Evolutionary conservation across 2,888 invertebrate genomes (phyloP).

Genomic region (Chrysina gloriosa): DNA sequence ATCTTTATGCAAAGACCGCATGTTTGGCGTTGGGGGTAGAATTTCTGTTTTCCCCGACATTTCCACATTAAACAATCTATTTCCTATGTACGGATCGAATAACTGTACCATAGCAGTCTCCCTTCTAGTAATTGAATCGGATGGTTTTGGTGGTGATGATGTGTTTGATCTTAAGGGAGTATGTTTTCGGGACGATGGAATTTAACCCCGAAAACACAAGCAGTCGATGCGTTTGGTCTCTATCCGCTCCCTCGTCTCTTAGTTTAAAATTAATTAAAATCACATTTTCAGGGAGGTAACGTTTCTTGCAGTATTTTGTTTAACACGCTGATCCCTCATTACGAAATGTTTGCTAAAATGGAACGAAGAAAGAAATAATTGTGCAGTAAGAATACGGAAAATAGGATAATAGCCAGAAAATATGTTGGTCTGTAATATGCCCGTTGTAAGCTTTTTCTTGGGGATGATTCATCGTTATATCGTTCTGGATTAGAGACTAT

Average conservation of each 20-base stretch:
- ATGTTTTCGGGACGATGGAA: constrained; percentile 11
- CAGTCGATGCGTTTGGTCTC: neutral
- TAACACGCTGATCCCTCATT: no score
- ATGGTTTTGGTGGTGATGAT: constrained; percentile 40
- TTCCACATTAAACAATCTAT: constrained; percentile 42
- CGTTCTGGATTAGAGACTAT: no score
- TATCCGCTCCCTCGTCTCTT: neutral
- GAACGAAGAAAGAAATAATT: neutral
- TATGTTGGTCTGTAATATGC: no score
- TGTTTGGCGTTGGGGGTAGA: neutral
- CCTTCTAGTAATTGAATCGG: constrained; percentile 47
- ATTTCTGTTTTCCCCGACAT: neutral
- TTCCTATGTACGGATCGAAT: constrained; percentile 42
- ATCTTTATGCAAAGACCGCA: constrained; percentile 15
- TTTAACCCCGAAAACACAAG: neutral
- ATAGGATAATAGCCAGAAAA: no score
- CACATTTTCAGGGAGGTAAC: neutral
- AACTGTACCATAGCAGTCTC: constrained; percentile 25
- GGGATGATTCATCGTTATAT: no score
- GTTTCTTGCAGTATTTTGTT: neutral
- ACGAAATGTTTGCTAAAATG: neutral
- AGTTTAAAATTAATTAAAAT: constrained; percentile 18
- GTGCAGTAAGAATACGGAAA: no score
- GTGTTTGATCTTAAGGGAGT: constrained; percentile 42
- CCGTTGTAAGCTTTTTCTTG: no score